Percentiles rank a stretch among this genome's conserved stretches.
Evolutionary conservation across 2,888 invertebrate species (phyloP).

Genomic region (Dryocosmus kuriphilus): DNA sequence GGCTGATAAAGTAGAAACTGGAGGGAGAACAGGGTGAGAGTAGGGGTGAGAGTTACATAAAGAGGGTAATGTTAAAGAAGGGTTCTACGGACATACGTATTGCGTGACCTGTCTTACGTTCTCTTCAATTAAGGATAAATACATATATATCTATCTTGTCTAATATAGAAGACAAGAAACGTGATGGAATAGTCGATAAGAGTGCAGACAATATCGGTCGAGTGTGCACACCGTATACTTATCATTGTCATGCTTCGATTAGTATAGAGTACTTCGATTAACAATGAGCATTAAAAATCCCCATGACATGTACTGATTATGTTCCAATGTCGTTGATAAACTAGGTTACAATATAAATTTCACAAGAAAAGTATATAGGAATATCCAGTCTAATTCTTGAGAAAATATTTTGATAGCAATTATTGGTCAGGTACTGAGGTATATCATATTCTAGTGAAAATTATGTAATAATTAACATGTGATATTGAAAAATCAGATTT

Average conservation of each 20-base stretch:
- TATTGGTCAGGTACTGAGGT: too few species aligned
- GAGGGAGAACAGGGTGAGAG: slow-evolving; percentile 37
- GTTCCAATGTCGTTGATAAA: not conserved
- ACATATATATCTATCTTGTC: slow-evolving; percentile 60
- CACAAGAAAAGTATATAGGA: not conserved
- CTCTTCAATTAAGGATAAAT: slow-evolving; percentile 75
- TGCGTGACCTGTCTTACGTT: slow-evolving; percentile 69
- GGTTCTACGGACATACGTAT: slow-evolving; percentile 54
- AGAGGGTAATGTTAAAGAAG: slow-evolving; percentile 46
- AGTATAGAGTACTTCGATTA: slow-evolving; percentile 13
- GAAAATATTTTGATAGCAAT: not conserved
- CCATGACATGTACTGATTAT: not conserved
- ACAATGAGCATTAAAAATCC: not conserved
- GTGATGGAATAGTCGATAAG: slow-evolving; percentile 61
- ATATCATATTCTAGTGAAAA: not conserved
- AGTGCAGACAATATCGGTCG: slow-evolving; percentile 46
- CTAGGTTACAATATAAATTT: not conserved
- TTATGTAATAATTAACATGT: not conserved
- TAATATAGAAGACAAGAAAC: slow-evolving; percentile 62
- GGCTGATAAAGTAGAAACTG: slow-evolving; percentile 39
- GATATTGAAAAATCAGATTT: not conserved
- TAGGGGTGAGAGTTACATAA: slow-evolving; percentile 42
- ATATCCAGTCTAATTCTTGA: not conserved
- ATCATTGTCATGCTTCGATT: slow-evolving; percentile 27
- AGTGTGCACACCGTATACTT: not conserved